phyloP scores from a whole-genome alignment of 2,113 vertebrate species.

The Clupea harengus region DNA sequence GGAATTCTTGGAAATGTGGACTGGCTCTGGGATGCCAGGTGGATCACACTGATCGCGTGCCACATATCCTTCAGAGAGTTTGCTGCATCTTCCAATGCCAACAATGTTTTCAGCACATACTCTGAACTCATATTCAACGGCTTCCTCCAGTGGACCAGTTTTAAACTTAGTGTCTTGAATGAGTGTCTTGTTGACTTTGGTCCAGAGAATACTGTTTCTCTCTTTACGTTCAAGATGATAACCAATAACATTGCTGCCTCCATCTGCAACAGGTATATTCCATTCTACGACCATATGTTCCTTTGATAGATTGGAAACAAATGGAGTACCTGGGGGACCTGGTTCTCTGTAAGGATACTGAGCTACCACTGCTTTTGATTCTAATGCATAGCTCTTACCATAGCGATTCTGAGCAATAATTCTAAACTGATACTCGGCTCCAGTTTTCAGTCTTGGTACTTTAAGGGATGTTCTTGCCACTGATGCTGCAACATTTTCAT shows the following conservation, averaged over 20 bases:
- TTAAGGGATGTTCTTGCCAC: conserved; percentile 89
- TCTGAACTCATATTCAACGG: conserved; percentile 93
- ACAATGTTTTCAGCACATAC: conserved; percentile 98
- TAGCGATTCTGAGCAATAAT: conserved; percentile 97
- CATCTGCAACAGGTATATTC: conserved; percentile 93
- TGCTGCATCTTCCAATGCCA: conserved; percentile 91
- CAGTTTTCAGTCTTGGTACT: conserved; percentile 88
- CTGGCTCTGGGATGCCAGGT: conserved; percentile 89
- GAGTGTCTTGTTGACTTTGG: conserved; percentile 91
- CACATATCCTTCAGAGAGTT: conserved; percentile 90
- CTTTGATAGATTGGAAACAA: conserved; percentile 81
- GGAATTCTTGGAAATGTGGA: conserved; percentile 85
- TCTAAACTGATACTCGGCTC: conserved; percentile 95
- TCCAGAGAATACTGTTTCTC: conserved; percentile 96
- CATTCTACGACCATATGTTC: conserved; percentile 92
- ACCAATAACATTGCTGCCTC: conserved; percentile 87
- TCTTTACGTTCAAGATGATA: conserved; percentile 97
- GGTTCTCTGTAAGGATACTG: conserved; percentile 97
- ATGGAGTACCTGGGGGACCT: conserved; percentile 95
- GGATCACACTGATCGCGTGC: conserved; percentile 95
- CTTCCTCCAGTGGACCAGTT: conserved; percentile 89
- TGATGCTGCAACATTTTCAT: conserved; percentile 89
- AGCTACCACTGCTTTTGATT: conserved; percentile 82
- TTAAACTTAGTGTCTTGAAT: conserved; percentile 90
- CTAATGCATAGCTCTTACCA: conserved; percentile 91